Evolutionary conservation across 2,888 invertebrate genomes (phyloP).

Genomic region (Luperina nickerlii): DNA sequence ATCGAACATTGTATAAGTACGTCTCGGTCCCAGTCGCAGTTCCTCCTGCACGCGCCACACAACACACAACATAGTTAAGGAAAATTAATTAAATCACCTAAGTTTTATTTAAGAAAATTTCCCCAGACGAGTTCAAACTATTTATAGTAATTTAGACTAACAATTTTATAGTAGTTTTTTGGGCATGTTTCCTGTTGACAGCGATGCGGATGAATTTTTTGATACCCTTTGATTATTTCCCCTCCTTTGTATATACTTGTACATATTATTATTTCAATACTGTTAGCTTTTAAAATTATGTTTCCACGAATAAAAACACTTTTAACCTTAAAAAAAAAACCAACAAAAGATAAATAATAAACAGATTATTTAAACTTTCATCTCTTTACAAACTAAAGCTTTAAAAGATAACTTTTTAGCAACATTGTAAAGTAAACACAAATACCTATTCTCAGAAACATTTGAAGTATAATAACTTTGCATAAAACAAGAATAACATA

Average conservation of each 20-base stretch:
- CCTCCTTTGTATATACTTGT: no score
- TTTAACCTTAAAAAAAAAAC: no score
- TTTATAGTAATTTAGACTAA: background rate
- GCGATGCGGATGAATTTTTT: no score
- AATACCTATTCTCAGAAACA: conserved; percentile 4
- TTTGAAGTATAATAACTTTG: background rate
- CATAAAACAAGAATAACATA: conserved; percentile 1
- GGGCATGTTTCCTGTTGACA: no score
- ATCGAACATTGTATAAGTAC: background rate
- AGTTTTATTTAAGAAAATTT: background rate
- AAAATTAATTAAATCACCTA: background rate
- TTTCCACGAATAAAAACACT: no score
- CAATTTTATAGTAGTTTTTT: no score
- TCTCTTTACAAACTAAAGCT: background rate
- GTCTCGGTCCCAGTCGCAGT: background rate
- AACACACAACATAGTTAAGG: background rate
- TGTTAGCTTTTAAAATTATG: no score
- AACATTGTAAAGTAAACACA: background rate
- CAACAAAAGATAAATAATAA: background rate
- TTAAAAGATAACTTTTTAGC: background rate
- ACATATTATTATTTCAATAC: no score
- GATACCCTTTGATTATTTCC: no score
- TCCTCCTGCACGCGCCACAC: background rate
- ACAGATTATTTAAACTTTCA: background rate
- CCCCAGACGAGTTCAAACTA: background rate